Evolutionary conservation across 2,888 invertebrate genomes (phyloP), one percentile per base, ranked within the genome.

Genomic region (Bugulina stolonifera): DNA sequence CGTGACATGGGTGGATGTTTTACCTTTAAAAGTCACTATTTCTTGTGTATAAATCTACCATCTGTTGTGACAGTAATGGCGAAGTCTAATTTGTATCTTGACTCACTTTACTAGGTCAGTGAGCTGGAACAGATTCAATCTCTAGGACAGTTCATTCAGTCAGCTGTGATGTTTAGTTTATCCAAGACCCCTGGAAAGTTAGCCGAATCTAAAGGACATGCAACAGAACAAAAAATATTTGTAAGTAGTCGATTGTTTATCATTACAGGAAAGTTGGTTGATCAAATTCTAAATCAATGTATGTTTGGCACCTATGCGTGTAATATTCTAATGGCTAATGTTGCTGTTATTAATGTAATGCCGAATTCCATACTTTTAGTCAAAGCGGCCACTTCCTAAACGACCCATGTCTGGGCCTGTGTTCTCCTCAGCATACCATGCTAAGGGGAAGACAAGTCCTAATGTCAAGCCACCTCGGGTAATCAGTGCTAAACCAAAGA

Each of bases 361-460:
- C n/a, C n/a, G n/a, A n/a, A n/a, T n/a, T n/a, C n/a, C n/a, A n/a
- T 55, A 55, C 54, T 73, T 73, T 35, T 72, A 78, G 78, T 74
- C 74, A 23, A 73, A 69, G 18, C 75, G 75, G 58, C 75, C 78
- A 14, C 73, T 77, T n/a, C 79, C 80, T 1, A 78, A 78, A 75
- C 78, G 79, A 69, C 77, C 77, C 43, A 75, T 77, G 71, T 74
- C 75, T 0, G 75, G 76, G 1, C 77, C 79, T 1, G 71, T 80
- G n/a, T 76, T 76, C 72, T 73, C 77, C 18, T 76, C 80, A 25
- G 79, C 80, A 29, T 81, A 77, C 73, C 78, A 78, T 69, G 73
- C 76, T n/a, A 77, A 75, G 43, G 81, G 81, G 34, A 70, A 77
- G 35, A 73, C 77, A 3, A 78, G 77, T 74, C 81, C 81, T 25